A percentile compares a stretch with the other conserved stretches of the same genome.
Conservation (phyloP, 2,797 vertebrate genomes). For the Ataeniobius toweri region DNA sequence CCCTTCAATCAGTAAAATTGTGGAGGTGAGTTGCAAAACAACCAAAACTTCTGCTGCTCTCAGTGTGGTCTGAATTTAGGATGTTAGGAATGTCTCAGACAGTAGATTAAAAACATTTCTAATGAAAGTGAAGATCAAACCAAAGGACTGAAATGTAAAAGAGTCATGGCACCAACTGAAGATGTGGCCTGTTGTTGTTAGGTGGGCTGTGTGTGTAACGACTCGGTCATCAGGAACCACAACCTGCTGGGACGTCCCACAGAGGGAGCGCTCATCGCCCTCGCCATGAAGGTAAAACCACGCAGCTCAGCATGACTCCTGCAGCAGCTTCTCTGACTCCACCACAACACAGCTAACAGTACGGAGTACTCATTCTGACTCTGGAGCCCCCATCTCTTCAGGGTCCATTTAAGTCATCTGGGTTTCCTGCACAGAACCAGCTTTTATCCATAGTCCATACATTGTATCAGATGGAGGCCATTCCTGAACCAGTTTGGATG, state of each 20-base stretch:
- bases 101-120: no score
- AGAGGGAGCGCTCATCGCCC: slow-evolving; percentile 86
- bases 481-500: no score
- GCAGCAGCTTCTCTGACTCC: background rate
- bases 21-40: slow-evolving; percentile 84
- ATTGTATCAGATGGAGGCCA: no score
- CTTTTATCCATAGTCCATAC: background rate
- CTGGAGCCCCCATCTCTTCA: no score
- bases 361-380: no score
- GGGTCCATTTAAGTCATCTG: background rate
- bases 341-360: no score
- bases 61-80: background rate
- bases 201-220: slow-evolving; percentile 95
- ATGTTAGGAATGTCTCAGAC: background rate
- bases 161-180: background rate
- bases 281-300: slow-evolving; percentile 79
- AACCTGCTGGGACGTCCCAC: slow-evolving; percentile 93
- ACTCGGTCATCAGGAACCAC: slow-evolving; percentile 91
- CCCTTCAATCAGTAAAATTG: slow-evolving; percentile 87
- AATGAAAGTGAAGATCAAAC: background rate
- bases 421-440: background rate
- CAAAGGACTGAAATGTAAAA: background rate
- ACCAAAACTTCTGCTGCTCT: background rate
- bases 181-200: slow-evolving; percentile 46
- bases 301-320: no score